These are phyloP conservation scores for Helicolenus hilgendorfi DNA, from an alignment of 2,797 vertebrate genomes.

Conservation along the genomic window DNA sequence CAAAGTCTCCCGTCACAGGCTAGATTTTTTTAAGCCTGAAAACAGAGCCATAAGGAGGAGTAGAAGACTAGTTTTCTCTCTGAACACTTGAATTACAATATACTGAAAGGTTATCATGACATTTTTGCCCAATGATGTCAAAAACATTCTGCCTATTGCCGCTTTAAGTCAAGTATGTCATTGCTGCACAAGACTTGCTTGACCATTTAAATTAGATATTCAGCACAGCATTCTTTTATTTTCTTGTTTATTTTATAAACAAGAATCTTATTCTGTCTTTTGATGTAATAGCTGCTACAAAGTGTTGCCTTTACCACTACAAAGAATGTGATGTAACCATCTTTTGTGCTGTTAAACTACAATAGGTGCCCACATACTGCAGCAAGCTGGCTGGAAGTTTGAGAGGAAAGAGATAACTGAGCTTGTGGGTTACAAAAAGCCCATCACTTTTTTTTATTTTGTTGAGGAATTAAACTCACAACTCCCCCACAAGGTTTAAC, in stretches of 20 bases:
- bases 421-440: slow-evolving; percentile 24
- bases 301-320: slow-evolving; percentile 9
- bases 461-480: slow-evolving; percentile 26
- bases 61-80: no score
- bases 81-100: no score
- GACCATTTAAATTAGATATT: neutral
- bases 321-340: slow-evolving; percentile 27
- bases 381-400: slow-evolving; percentile 21
- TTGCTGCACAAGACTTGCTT: neutral
- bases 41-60: no score
- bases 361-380: neutral
- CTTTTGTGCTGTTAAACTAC: slow-evolving; percentile 19
- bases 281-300: neutral
- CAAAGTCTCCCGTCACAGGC: no score
- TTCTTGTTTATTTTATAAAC: neutral
- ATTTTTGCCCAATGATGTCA: no score
- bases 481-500: slow-evolving; percentile 10
- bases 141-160: no score
- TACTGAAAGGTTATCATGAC: no score
- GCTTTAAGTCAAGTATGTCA: neutral
- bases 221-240: neutral
- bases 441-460: slow-evolving; percentile 42
- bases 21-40: no score
- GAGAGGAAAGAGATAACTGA: slow-evolving; percentile 9
- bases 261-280: neutral